A percentile compares a stretch with the other conserved stretches of the same genome.
These are phyloP conservation scores for Mythimna vitellina DNA, from an alignment of 2,888 invertebrate species.

Conservation along the genomic window DNA sequence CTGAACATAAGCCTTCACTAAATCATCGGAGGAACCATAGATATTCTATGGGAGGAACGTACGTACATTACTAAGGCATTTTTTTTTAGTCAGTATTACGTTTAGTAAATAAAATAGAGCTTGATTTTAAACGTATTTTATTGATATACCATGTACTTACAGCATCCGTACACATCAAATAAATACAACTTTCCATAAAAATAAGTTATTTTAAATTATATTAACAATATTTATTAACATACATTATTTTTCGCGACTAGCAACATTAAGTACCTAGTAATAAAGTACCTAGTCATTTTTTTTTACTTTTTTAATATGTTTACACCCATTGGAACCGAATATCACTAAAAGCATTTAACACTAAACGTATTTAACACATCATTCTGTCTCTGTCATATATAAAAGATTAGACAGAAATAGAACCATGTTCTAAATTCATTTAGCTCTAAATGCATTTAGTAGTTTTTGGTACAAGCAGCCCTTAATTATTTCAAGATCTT, in stretches of 20 bases:
- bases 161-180: conserved; percentile 64
- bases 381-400: not conserved
- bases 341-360: not conserved
- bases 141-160: conserved; percentile 48
- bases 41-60: no score
- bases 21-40: no score
- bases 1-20: no score
- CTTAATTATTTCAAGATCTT: conserved; percentile 1
- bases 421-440: not conserved
- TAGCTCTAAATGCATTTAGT: not conserved
- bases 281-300: conserved; percentile 51
- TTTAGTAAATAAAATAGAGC: not conserved
- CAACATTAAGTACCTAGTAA: conserved; percentile 44
- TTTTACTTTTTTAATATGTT: conserved; percentile 23
- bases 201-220: conserved; percentile 41
- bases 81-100: no score
- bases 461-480: not conserved
- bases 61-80: no score
- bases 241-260: conserved; percentile 54
- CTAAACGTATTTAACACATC: not conserved
- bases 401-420: not conserved
- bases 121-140: conserved; percentile 54
- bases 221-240: conserved; percentile 17
- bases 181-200: conserved; percentile 61
- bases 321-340: not conserved